Conservation (phyloP, 1,140 invertebrate genomes). For the Drosophila carrolli region DNA sequence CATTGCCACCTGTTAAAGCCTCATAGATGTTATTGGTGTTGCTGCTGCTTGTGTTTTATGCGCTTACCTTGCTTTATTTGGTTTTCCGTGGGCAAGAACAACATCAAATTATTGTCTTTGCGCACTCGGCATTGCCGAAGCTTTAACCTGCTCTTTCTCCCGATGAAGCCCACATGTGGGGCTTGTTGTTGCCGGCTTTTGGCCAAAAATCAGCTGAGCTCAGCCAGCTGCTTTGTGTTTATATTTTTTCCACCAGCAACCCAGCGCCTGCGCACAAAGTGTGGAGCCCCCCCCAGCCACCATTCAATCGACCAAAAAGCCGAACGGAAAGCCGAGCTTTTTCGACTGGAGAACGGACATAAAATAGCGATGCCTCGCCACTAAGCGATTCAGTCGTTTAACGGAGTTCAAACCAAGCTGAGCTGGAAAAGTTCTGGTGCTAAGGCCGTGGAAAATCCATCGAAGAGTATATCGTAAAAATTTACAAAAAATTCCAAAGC, state of each 20-base stretch:
- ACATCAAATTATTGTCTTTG: slow-evolving; percentile 39
- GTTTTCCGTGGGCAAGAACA: slow-evolving; percentile 41
- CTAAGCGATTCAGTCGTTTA: slow-evolving; percentile 72
- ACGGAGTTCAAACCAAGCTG: slow-evolving; percentile 68
- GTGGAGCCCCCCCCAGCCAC: not conserved
- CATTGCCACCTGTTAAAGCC: slow-evolving; percentile 51
- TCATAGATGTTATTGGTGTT: slow-evolving; percentile 30
- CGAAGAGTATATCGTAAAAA: slow-evolving; percentile 31
- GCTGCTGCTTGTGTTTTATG: slow-evolving; percentile 33
- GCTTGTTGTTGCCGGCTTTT: slow-evolving; percentile 79
- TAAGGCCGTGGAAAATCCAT: slow-evolving; percentile 26
- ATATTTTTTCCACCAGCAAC: slow-evolving; percentile 57
- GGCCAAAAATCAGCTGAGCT: slow-evolving; percentile 66
- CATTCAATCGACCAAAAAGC: not conserved
- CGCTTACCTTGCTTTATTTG: slow-evolving; percentile 40
- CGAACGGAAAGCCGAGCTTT: slow-evolving; percentile 71
- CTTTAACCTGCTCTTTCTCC: slow-evolving; percentile 11
- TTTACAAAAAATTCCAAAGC: slow-evolving; percentile 35
- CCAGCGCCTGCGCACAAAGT: slow-evolving; percentile 54
- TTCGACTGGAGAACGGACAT: slow-evolving; percentile 53
- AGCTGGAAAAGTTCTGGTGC: slow-evolving; percentile 63
- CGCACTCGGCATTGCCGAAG: slow-evolving; percentile 40
- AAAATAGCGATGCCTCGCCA: slow-evolving; percentile 62
- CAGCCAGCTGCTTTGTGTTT: slow-evolving; percentile 77
- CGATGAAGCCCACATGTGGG: slow-evolving; percentile 13